Evolutionary conservation across 2,888 invertebrate genomes (phyloP).

Genomic region (Synergus japonicus): DNA sequence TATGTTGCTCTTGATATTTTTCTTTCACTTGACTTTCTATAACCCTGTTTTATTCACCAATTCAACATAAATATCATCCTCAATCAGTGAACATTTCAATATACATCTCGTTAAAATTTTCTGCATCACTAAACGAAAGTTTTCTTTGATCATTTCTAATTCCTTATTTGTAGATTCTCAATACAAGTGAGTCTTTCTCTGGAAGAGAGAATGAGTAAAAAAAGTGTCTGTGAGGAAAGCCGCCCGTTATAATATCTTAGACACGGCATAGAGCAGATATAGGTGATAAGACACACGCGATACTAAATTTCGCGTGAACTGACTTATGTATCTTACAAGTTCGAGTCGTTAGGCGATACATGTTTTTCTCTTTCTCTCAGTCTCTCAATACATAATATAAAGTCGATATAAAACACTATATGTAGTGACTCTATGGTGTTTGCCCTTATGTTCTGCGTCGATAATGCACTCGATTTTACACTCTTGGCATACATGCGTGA

Average conservation of each 20-base stretch:
- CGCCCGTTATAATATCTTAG: conserved; percentile 37
- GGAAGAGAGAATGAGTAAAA: not conserved
- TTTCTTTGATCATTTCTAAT: not conserved
- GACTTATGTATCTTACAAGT: conserved; percentile 33
- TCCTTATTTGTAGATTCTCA: conserved; percentile 22
- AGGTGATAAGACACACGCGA: conserved; percentile 37
- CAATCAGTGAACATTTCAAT: not conserved
- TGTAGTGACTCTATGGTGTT: not conserved
- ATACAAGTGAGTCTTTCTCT: conserved; percentile 17
- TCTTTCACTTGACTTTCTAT: not conserved
- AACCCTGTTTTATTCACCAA: not conserved
- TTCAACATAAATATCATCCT: not conserved
- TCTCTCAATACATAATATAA: not conserved
- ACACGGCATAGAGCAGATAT: conserved; percentile 36
- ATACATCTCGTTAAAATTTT: not conserved
- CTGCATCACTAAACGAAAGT: conserved; percentile 4
- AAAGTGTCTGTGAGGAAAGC: conserved; percentile 21
- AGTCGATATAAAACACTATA: not conserved
- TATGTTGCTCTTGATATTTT: not conserved
- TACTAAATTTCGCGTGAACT: conserved; percentile 31
- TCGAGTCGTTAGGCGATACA: conserved; percentile 26
- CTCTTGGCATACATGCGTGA: conserved; percentile 35
- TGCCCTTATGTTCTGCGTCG: conserved; percentile 10
- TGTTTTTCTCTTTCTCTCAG: conserved; percentile 22
- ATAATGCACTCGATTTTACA: conserved; percentile 26